Conservation (phyloP, 2,797 vertebrate genomes). For the Rhinatrema bivittatum region DNA sequence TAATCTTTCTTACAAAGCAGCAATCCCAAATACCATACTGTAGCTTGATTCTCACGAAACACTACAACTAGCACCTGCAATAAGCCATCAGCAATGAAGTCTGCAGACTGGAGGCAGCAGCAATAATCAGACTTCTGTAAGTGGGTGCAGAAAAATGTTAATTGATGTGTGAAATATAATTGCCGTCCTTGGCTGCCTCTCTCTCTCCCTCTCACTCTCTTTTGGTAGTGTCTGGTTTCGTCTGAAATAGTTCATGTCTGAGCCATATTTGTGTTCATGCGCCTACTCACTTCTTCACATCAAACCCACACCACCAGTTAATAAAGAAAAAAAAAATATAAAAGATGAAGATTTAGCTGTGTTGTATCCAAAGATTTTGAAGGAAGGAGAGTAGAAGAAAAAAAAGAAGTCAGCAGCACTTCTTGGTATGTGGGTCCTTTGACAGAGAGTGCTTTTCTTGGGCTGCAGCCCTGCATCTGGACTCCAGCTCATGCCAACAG, state of each 20-base stretch:
- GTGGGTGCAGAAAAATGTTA: constrained; percentile 33
- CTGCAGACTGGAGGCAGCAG: constrained; percentile 18
- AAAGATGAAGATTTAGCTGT: constrained; percentile 19
- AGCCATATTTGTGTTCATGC: constrained; percentile 21
- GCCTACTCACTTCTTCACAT: constrained; percentile 22
- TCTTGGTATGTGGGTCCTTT: constrained; percentile 38
- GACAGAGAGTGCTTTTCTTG: constrained; percentile 41
- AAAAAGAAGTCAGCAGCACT: constrained; percentile 34
- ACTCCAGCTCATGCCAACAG: constrained; percentile 37
- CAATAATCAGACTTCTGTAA: constrained; percentile 39
- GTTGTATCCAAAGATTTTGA: constrained; percentile 34
- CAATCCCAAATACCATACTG: no score
- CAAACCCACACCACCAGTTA: background rate
- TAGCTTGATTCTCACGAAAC: no score
- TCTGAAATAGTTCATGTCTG: constrained; percentile 35
- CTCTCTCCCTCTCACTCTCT: no score
- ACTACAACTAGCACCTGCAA: no score
- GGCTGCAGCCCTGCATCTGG: constrained; percentile 44
- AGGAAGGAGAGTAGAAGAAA: constrained; percentile 25
- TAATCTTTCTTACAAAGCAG: no score
- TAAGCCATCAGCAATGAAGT: constrained; percentile 4
- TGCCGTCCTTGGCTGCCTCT: constrained; percentile 33
- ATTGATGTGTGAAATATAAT: constrained; percentile 49
- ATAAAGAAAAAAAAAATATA: constrained; percentile 7
- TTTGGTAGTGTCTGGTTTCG: constrained; percentile 37